These are phyloP conservation scores for Ormia ochracea DNA, from an alignment of 2,888 invertebrate species.

Conservation along the genomic window DNA sequence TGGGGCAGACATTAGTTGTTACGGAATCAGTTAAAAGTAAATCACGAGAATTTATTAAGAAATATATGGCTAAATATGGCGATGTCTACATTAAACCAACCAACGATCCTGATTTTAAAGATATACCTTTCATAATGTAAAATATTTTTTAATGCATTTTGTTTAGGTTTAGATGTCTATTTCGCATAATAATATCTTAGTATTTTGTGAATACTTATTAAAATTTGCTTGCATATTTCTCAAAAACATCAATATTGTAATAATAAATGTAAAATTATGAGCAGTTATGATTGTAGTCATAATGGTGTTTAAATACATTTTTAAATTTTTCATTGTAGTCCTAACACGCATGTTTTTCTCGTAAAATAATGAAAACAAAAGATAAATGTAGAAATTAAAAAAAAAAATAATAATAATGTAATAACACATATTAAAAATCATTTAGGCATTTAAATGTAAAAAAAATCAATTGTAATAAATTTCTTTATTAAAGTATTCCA, in stretches of 20 bases:
- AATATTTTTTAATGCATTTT: slow-evolving; percentile 20
- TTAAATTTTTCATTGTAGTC: no score
- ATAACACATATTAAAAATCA: no score
- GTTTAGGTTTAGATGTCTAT: slow-evolving; percentile 19
- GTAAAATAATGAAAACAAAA: no score
- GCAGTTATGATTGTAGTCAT: not conserved
- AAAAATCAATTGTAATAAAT: no score
- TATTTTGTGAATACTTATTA: slow-evolving; percentile 13
- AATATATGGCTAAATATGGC: slow-evolving; percentile 97
- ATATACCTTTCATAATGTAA: slow-evolving; percentile 67
- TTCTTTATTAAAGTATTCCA: no score
- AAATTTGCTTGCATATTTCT: slow-evolving; percentile 5
- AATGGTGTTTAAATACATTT: no score
- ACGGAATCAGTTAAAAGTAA: slow-evolving; percentile 87
- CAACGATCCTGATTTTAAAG: slow-evolving; percentile 71
- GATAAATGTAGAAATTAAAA: no score
- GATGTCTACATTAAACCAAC: slow-evolving; percentile 77
- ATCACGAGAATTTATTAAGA: slow-evolving; percentile 94
- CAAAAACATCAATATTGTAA: not conserved
- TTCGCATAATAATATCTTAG: slow-evolving; percentile 10
- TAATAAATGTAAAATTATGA: not conserved
- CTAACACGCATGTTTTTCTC: no score
- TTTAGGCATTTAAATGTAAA: no score
- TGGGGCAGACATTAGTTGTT: slow-evolving; percentile 72
- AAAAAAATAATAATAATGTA: no score